Conservation (phyloP, 2,797 vertebrate species). For the Australoheros facetus region DNA sequence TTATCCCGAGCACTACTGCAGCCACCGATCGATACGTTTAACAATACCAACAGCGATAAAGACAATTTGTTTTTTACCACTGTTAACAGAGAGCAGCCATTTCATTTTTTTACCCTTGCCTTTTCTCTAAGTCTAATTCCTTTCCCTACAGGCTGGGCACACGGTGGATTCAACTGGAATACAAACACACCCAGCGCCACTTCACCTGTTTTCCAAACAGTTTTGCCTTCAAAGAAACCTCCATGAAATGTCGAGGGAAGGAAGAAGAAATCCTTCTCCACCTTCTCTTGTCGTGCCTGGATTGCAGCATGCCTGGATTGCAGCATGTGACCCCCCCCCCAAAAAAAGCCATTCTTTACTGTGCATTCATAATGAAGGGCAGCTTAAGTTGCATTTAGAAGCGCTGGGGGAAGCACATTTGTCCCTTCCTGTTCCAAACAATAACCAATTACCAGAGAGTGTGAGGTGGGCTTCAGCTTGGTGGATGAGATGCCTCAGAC, state of each 20-base stretch:
- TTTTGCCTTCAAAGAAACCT: conserved; percentile 26
- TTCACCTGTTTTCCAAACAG: conserved; percentile 12
- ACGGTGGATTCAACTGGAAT: neutral
- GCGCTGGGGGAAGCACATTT: conserved; percentile 58
- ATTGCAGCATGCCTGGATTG: conserved; percentile 17
- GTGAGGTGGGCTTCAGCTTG: conserved; percentile 45
- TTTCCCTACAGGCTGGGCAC: neutral
- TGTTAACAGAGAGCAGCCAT: neutral
- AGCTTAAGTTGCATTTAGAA: conserved; percentile 63
- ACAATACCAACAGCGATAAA: conserved; percentile 3
- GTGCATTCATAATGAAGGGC: conserved; percentile 29
- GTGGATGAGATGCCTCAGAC: conserved; percentile 49
- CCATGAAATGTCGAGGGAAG: neutral
- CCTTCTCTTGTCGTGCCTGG: conserved; percentile 34
- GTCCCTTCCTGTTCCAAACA: conserved; percentile 70
- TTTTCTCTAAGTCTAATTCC: neutral
- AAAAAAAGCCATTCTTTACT: conserved; percentile 10
- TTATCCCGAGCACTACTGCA: neutral
- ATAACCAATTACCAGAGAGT: conserved; percentile 75
- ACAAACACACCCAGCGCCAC: neutral
- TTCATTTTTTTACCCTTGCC: neutral
- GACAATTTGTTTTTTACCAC: conserved; percentile 1
- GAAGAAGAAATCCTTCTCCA: conserved; percentile 2
- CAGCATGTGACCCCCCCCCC: conserved; percentile 15
- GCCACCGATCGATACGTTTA: neutral